Evolutionary conservation across 2,113 vertebrate species (phyloP).

Genomic region (Dicrurus megarhynchus): DNA sequence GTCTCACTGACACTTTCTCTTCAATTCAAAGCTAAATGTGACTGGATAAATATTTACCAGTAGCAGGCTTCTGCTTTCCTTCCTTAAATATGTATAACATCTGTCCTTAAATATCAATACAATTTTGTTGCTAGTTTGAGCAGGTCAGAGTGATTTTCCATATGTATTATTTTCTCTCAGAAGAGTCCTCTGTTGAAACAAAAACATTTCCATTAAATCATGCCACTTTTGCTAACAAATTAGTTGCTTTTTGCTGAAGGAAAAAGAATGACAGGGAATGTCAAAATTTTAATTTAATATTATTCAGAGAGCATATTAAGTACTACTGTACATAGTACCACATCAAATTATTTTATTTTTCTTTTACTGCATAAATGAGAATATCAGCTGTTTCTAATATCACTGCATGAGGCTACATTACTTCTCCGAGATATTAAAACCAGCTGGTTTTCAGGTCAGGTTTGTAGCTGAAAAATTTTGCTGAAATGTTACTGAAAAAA

Average conservation of each 20-base stretch:
- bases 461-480: neutral
- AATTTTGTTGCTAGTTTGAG: neutral
- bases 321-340: neutral
- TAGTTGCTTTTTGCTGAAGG: neutral
- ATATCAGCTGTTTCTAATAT: conserved; percentile 28
- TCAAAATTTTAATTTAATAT: neutral
- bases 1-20: neutral
- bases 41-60: neutral
- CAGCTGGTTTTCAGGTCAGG: neutral
- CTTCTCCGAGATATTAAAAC: conserved; percentile 21
- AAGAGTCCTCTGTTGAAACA: neutral
- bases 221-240: neutral
- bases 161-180: neutral
- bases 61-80: neutral
- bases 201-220: neutral
- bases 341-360: neutral
- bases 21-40: neutral
- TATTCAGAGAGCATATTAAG: neutral
- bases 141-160: neutral
- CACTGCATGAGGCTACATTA: neutral
- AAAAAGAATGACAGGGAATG: neutral
- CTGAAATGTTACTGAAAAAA: neutral
- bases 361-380: neutral
- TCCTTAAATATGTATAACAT: neutral
- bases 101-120: neutral